phyloP scores from a whole-genome alignment of 2,797 vertebrate genomes.

The Phataginus tetradactyla region DNA sequence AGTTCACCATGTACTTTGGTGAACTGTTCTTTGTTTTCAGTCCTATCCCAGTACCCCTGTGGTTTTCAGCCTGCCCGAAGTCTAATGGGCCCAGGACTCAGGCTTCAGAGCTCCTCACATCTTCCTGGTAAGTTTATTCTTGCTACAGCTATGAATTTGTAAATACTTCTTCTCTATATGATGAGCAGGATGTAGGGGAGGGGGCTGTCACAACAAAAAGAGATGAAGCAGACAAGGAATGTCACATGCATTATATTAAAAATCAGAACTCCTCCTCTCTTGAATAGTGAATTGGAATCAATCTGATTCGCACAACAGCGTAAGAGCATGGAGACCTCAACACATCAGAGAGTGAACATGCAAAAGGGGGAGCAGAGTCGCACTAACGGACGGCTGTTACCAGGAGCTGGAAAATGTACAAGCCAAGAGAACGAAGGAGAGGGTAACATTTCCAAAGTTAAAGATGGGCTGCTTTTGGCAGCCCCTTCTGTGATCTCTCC shows the following conservation, averaged over 20 bases:
- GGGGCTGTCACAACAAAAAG: constrained; percentile 49
- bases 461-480: background rate
- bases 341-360: background rate
- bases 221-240: constrained; percentile 57
- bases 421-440: background rate
- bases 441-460: constrained; percentile 15
- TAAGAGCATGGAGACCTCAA: background rate
- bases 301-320: background rate
- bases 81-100: background rate
- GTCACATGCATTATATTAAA: constrained; percentile 55
- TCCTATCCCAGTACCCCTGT: background rate
- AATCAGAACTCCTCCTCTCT: constrained; percentile 55
- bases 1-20: background rate
- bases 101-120: background rate
- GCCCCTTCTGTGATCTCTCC: background rate
- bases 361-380: background rate
- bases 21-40: background rate
- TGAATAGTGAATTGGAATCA: constrained; percentile 51
- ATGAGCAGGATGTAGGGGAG: background rate
- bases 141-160: background rate
- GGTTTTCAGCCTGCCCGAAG: background rate
- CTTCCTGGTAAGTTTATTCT: background rate
- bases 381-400: background rate
- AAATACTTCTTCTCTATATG: constrained; percentile 46
- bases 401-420: background rate